Base-by-base conservation (phyloP, 1,140 invertebrate species). In the Atopsyche davidsoni region DNA sequence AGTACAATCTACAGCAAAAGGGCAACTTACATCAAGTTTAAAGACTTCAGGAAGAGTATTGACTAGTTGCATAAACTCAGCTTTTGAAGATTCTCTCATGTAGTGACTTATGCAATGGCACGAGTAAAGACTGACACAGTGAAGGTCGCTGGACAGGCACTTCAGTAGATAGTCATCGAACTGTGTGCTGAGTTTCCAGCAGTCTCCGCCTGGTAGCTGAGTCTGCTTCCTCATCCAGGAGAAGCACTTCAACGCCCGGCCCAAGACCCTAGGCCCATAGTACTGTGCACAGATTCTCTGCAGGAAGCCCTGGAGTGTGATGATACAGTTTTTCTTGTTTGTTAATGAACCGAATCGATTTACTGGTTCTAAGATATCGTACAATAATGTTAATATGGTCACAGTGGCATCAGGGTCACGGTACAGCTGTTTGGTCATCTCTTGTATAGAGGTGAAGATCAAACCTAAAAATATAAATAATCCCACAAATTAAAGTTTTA, bases 51-150 rank as follows among this genome's bases (percentile, higher is more conserved):
- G 50, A 11, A 57, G 28, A 10, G 16, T 6, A 10, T 38, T 17
- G 17, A 50, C 14, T 13, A 57, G 22, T 19, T 50, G 14, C 11
- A 40, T 28, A 28, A 50, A 53, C n/a, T 53, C 40, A 31, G 22
- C 17, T 14, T 17, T 16, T 11, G 34, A 25, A 7, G 23, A 18
- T 19, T 49, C 47, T 16, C 9, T 25, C 42, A 57, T 53, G 13
- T 21, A 21, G 11, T 48, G 35, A 18, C 38, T 24, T 14, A 52
- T 19, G 36, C 55, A 61, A 51, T 69, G 64, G 21, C 63, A 66
- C 22, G 67, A 66, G 45, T 68, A 71, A 11, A 70, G 46, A 6
- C 71, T 59, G 16, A 71, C 54, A 38, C 51, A 64, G 23, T 68
- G 64, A 36, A 63, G 60, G 14, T 59, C 57, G 23, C 57, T 60